A percentile compares a stretch with the other conserved stretches of the same genome.
Conservation (phyloP, 2,113 vertebrate genomes). For the Brachionichthys hirsutus region DNA sequence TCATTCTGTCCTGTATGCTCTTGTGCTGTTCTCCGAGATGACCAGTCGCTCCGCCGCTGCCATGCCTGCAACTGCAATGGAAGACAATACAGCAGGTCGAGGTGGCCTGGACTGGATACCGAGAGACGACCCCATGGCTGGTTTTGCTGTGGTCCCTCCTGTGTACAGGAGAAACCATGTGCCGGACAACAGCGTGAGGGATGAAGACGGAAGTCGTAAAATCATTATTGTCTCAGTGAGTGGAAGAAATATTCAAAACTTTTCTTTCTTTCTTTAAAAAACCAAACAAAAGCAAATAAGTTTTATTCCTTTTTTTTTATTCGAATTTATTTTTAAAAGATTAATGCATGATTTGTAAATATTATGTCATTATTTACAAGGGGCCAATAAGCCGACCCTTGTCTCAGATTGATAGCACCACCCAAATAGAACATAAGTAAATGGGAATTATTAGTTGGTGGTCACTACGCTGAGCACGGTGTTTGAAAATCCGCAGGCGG, state of each 20-base stretch:
- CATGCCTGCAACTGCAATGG: constrained; percentile 73
- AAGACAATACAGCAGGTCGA: constrained; percentile 71
- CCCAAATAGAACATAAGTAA: no score
- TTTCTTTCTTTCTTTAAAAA: neutral
- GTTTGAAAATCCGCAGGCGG: no score
- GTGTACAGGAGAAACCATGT: constrained; percentile 68
- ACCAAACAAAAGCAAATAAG: no score
- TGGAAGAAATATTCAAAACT: constrained; percentile 2
- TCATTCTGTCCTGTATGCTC: constrained; percentile 73
- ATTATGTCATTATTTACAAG: no score
- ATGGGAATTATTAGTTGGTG: no score
- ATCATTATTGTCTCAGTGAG: constrained; percentile 73
- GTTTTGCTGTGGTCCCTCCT: constrained; percentile 46
- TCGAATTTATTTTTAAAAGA: no score
- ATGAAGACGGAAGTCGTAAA: constrained; percentile 76
- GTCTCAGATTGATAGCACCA: no score
- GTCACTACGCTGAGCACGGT: neutral
- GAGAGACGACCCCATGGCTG: constrained; percentile 65
- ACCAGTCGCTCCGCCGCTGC: constrained; percentile 73
- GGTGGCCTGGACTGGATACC: constrained; percentile 64
- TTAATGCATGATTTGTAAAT: no score
- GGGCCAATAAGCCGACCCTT: no score
- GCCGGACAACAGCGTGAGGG: constrained; percentile 67
- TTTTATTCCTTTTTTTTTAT: no score
- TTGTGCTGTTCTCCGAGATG: constrained; percentile 84